A percentile compares a stretch with the other conserved stretches of the same genome.
These are phyloP conservation scores for Pterocles burchelli DNA, from an alignment of 2,113 vertebrate species.

Conservation along the genomic window DNA sequence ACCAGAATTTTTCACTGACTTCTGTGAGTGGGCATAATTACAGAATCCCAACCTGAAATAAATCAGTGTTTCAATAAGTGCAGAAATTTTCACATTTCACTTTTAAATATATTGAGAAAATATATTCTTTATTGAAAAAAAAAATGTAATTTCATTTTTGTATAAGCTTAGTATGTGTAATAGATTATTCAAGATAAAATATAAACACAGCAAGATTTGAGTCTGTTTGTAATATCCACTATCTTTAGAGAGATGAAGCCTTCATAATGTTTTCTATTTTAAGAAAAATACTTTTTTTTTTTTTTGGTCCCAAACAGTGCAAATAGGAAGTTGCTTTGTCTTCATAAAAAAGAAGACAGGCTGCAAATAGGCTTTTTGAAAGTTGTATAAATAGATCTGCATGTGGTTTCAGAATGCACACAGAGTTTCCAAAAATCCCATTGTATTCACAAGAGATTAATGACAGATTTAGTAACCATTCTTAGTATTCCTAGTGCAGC, in stretches of 20 bases:
- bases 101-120: not conserved
- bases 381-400: slow-evolving; percentile 50
- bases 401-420: slow-evolving; percentile 45
- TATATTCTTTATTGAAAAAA: not conserved
- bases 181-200: not conserved
- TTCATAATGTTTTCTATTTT: not conserved
- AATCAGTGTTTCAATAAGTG: not conserved
- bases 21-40: not conserved
- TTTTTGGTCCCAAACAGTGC: not conserved
- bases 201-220: not conserved
- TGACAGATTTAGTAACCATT: slow-evolving; percentile 49
- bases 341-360: not conserved
- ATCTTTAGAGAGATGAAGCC: not conserved
- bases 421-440: slow-evolving; percentile 17
- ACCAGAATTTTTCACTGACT: not conserved
- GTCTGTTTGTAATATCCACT: not conserved
- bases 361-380: not conserved
- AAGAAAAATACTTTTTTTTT: not conserved
- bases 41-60: not conserved
- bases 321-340: slow-evolving; percentile 34
- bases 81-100: not conserved
- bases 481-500: slow-evolving; percentile 7
- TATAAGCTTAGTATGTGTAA: not conserved
- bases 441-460: slow-evolving; percentile 52
- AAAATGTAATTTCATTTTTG: not conserved